Evolutionary conservation across 2,888 invertebrate species (phyloP).

Genomic region (Eutolmus rufibarbis): DNA sequence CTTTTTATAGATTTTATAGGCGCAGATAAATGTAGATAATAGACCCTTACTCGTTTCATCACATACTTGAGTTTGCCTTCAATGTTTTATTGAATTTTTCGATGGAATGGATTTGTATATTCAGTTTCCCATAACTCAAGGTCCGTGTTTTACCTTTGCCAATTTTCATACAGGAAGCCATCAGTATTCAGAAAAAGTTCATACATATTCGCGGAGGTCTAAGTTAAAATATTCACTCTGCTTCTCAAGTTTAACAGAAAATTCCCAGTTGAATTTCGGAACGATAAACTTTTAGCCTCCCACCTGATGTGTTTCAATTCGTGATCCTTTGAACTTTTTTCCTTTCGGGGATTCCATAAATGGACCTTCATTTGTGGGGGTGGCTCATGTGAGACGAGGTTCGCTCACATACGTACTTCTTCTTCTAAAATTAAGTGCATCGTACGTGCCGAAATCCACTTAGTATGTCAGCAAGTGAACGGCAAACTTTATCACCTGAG

Average conservation of each 20-base stretch:
- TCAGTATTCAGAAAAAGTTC: not conserved
- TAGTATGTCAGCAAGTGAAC: not conserved
- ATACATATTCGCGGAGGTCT: not conserved
- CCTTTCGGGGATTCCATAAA: not conserved
- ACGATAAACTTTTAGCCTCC: not conserved
- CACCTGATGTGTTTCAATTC: not conserved
- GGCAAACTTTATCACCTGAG: constrained; percentile 20
- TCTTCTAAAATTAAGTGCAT: not conserved
- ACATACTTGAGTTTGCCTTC: not conserved
- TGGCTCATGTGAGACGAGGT: not conserved
- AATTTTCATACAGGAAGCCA: not conserved
- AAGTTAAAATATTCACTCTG: not conserved
- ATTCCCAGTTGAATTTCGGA: not conserved
- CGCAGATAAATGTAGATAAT: not conserved
- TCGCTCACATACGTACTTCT: not conserved
- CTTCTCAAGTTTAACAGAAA: not conserved
- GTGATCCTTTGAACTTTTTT: not conserved
- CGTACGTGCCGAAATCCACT: not conserved
- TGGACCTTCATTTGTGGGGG: not conserved
- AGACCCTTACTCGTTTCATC: not conserved
- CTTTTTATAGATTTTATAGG: not conserved
- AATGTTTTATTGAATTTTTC: not conserved
- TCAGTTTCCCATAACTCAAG: not conserved
- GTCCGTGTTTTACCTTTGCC: not conserved
- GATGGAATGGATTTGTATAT: not conserved